Conservation (phyloP, 1,140 invertebrate species). For the Cyclina sinensis region DNA sequence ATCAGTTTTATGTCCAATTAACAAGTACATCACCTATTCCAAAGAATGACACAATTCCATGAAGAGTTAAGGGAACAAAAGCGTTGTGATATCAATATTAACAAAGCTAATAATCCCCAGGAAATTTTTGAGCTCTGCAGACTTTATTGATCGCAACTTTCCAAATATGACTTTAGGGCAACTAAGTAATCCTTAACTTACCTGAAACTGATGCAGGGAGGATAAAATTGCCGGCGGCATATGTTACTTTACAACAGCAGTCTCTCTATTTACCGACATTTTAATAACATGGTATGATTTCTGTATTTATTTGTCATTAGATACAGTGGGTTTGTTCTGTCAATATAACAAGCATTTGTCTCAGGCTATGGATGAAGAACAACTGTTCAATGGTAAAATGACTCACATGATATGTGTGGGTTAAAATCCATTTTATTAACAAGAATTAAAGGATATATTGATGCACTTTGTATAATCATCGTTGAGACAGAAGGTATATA, state of each 20-base stretch:
- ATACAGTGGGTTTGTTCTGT: not conserved
- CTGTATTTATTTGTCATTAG: constrained; percentile 3
- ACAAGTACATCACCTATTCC: not conserved
- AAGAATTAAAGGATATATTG: too few species aligned
- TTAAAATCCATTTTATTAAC: too few species aligned
- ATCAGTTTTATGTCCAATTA: not conserved
- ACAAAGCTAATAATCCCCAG: not conserved
- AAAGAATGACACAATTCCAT: not conserved
- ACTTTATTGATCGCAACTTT: constrained; percentile 8
- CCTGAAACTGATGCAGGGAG: not conserved
- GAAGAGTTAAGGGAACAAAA: not conserved
- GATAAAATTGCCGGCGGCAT: not conserved
- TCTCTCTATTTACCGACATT: not conserved
- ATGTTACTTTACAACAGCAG: constrained; percentile 6
- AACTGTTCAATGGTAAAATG: too few species aligned
- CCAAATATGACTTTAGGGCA: constrained; percentile 10
- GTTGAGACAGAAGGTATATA: too few species aligned
- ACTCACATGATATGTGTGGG: too few species aligned
- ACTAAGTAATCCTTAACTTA: constrained; percentile 3
- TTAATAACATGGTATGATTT: constrained; percentile 4
- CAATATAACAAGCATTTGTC: not conserved
- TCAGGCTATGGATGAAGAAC: too few species aligned
- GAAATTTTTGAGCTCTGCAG: not conserved
- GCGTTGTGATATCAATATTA: not conserved
- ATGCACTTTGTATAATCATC: too few species aligned